Percentiles rank a stretch among this genome's conserved stretches.
Evolutionary conservation across 2,888 invertebrate genomes (phyloP).

Genomic region (Spilosoma lubricipeda): DNA sequence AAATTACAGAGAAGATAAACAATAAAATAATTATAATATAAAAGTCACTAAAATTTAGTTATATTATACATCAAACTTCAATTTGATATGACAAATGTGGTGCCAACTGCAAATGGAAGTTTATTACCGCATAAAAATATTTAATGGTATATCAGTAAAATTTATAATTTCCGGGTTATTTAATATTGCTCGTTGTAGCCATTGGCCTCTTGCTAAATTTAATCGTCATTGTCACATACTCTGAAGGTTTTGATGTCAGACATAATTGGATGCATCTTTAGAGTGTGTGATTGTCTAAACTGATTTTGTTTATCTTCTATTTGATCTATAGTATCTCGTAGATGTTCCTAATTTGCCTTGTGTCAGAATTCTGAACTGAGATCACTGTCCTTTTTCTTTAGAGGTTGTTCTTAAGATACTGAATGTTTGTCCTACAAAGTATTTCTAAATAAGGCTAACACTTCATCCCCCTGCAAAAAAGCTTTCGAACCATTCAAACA

Average conservation of each 20-base stretch:
- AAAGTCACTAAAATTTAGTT: background rate
- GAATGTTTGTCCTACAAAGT: no score
- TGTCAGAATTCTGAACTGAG: background rate
- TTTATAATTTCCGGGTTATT: background rate
- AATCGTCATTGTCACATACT: background rate
- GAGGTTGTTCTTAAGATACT: no score
- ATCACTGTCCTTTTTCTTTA: background rate
- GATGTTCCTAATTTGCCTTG: no score
- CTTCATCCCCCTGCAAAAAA: no score
- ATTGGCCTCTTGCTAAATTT: background rate
- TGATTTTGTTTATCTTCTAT: background rate
- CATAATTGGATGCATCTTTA: background rate
- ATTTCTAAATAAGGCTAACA: no score
- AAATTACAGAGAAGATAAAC: background rate
- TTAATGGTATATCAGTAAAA: background rate
- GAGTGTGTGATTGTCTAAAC: background rate
- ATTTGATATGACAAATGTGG: background rate
- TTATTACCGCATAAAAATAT: constrained; percentile 1
- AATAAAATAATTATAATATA: background rate
- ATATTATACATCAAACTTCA: background rate
- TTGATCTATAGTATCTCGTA: no score
- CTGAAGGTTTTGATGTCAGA: background rate
- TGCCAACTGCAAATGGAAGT: background rate
- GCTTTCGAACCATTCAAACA: no score
- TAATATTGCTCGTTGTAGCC: background rate